phyloP scores from a whole-genome alignment of 2,113 vertebrate genomes.

The Isichthys henryi region DNA sequence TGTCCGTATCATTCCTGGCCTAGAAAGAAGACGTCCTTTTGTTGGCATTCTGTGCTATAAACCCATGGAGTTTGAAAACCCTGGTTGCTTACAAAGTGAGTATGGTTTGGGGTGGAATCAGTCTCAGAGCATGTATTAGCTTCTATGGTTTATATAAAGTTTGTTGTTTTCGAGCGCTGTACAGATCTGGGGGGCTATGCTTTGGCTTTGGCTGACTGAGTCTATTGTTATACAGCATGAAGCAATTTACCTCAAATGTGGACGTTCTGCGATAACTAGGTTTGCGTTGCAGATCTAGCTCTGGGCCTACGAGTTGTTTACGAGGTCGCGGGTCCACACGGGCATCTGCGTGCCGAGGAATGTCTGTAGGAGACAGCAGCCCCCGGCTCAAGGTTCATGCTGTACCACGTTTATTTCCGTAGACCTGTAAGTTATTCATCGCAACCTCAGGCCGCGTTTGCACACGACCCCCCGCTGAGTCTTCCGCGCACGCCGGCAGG shows the following conservation, averaged over 20 bases:
- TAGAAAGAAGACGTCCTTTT: background rate
- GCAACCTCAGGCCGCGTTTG: background rate
- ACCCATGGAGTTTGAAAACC: background rate
- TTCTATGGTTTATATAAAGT: background rate
- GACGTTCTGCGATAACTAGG: conserved; percentile 10
- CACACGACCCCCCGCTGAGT: background rate
- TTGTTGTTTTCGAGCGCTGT: conserved; percentile 44
- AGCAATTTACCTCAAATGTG: conserved; percentile 18
- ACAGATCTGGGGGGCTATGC: conserved; percentile 38
- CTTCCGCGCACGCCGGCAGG: background rate
- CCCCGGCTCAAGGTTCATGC: background rate
- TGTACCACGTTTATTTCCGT: background rate
- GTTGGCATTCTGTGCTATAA: background rate
- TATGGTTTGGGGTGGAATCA: background rate
- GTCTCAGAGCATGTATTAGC: background rate
- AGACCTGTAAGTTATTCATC: conserved; percentile 15
- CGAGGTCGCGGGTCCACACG: background rate
- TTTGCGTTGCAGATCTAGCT: conserved; percentile 18
- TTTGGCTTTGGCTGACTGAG: conserved; percentile 27
- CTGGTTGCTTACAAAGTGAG: background rate
- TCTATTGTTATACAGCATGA: conserved; percentile 19
- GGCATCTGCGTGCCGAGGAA: background rate
- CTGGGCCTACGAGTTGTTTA: conserved; percentile 12
- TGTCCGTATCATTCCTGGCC: background rate
- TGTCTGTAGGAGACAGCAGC: background rate